Conservation (phyloP, 1,140 invertebrate genomes). For the Neocloeon triangulifer region DNA sequence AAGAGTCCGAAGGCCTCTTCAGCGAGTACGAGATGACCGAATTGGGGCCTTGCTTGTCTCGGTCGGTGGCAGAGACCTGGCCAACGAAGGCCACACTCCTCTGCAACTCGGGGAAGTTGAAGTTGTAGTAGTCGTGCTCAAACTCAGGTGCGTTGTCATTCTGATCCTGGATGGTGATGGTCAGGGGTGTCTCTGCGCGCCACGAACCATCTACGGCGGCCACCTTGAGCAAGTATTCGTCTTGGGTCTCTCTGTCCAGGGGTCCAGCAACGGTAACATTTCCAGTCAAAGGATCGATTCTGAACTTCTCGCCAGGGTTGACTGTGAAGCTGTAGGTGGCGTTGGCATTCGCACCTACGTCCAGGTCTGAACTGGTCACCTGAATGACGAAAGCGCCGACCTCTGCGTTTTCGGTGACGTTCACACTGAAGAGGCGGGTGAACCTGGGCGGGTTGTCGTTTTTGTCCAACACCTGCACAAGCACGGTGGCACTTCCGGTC, state of each 20-base stretch:
- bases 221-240: conserved; percentile 76
- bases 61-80: conserved; percentile 66
- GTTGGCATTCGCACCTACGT: conserved; percentile 69
- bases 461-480: conserved; percentile 68
- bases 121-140: conserved; percentile 64
- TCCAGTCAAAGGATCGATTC: conserved; percentile 66
- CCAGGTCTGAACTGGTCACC: conserved; percentile 75
- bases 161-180: conserved; percentile 82
- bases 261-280: conserved; percentile 73
- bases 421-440: conserved; percentile 74
- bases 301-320: conserved; percentile 71
- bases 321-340: conserved; percentile 72
- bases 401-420: conserved; percentile 86
- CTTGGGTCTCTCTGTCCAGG: conserved; percentile 70
- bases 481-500: conserved; percentile 62
- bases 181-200: conserved; percentile 67
- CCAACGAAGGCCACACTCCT: conserved; percentile 58
- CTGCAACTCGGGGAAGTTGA: conserved; percentile 74
- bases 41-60: conserved; percentile 83
- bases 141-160: conserved; percentile 89
- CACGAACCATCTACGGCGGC: conserved; percentile 71
- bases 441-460: conserved; percentile 91
- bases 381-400: conserved; percentile 79
- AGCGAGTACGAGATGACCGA: conserved; percentile 79
- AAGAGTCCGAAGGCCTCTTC: conserved; percentile 72